Percentiles rank a stretch among this genome's conserved stretches.
Conservation (phyloP, 1,140 invertebrate genomes). For the Callitettix versicolor region DNA sequence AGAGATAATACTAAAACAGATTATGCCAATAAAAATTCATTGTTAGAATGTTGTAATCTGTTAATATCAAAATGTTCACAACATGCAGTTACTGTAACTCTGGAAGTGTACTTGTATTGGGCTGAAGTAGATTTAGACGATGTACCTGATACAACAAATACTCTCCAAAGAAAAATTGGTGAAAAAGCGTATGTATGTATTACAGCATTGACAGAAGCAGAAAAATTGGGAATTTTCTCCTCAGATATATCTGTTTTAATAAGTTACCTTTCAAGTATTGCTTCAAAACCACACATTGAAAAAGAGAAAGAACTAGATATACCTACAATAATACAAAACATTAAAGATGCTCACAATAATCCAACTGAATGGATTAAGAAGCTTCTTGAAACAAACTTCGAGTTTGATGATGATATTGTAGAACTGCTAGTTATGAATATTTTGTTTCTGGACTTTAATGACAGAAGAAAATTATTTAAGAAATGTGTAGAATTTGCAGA, state of each 20-base stretch:
- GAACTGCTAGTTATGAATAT: background rate
- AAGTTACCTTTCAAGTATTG: background rate
- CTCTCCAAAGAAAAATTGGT: background rate
- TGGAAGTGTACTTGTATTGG: constrained; percentile 1
- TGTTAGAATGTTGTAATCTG: constrained; percentile 2
- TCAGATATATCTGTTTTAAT: background rate
- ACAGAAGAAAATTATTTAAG: background rate
- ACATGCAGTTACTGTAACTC: background rate
- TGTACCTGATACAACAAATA: constrained; percentile 3
- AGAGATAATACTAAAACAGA: background rate
- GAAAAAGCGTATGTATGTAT: constrained; percentile 4
- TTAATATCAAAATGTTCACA: background rate
- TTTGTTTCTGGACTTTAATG: background rate
- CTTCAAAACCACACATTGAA: background rate
- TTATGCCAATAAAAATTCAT: background rate
- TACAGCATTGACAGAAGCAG: background rate
- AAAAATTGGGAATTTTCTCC: background rate
- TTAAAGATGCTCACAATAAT: background rate
- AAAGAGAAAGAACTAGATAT: background rate
- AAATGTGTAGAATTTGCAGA: background rate
- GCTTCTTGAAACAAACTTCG: background rate
- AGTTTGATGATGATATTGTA: background rate
- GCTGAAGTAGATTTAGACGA: background rate
- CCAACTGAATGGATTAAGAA: background rate
- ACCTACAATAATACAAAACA: background rate